These are phyloP conservation scores for Coryphaenoides rupestris DNA, from an alignment of 2,113 vertebrate genomes.

Conservation along the genomic window DNA sequence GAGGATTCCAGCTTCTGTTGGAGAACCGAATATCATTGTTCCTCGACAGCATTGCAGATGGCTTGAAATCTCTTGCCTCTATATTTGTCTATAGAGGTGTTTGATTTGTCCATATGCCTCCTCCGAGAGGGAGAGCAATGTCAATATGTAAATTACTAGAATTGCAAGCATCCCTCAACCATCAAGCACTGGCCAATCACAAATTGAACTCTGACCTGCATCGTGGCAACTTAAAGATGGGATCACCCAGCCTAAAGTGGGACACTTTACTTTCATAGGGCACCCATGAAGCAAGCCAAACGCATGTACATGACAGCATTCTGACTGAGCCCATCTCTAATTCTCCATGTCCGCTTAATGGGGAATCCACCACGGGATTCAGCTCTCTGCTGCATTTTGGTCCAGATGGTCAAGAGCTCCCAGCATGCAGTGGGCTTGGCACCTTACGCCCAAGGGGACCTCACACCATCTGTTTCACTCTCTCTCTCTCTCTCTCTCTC, in stretches of 20 bases:
- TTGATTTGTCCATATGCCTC: too few species aligned
- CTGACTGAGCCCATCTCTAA: constrained; percentile 14
- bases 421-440: constrained; percentile 39
- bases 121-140: too few species aligned
- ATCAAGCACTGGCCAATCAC: too few species aligned
- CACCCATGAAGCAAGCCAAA: constrained; percentile 14
- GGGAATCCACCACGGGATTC: constrained; percentile 34
- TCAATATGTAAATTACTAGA: too few species aligned
- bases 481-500: too few species aligned
- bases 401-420: constrained; percentile 68
- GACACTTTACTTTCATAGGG: constrained; percentile 19
- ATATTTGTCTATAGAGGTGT: too few species aligned
- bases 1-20: too few species aligned
- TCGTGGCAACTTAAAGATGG: neutral
- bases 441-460: constrained; percentile 43
- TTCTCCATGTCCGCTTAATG: constrained; percentile 32
- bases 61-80: too few species aligned
- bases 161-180: too few species aligned
- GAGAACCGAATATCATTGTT: too few species aligned
- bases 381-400: constrained; percentile 29
- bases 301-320: constrained; percentile 33
- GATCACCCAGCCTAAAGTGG: constrained; percentile 11
- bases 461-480: constrained; percentile 58
- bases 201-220: too few species aligned
- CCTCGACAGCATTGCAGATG: too few species aligned